Evolutionary conservation across 2,888 invertebrate species (phyloP).

Genomic region (Chrysodeixis includens): DNA sequence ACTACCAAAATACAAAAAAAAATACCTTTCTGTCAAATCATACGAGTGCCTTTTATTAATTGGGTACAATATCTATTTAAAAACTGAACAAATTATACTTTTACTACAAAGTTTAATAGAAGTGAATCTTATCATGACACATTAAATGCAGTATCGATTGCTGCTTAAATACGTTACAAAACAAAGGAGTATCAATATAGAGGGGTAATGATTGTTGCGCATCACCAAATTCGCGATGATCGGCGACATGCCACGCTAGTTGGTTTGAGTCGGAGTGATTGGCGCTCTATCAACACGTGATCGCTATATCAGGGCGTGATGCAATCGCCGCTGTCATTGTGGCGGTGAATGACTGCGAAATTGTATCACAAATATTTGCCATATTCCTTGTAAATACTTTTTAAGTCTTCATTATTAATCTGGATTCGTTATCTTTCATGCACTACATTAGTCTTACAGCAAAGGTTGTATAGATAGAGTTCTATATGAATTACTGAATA

Average conservation of each 20-base stretch:
- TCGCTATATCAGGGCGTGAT: slow-evolving; percentile 76
- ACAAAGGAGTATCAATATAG: slow-evolving; percentile 8
- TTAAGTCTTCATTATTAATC: slow-evolving; percentile 12
- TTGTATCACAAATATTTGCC: slow-evolving; percentile 63
- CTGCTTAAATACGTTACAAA: slow-evolving; percentile 15
- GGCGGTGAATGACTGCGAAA: slow-evolving; percentile 72
- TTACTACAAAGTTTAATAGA: not conserved
- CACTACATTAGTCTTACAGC: not conserved
- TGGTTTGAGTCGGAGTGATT: slow-evolving; percentile 53
- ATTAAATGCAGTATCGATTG: slow-evolving; percentile 23
- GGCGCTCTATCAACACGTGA: slow-evolving; percentile 57
- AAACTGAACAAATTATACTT: no score
- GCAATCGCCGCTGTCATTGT: slow-evolving; percentile 66
- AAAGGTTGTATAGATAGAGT: no score
- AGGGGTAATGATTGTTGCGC: slow-evolving; percentile 33
- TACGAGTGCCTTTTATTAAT: no score
- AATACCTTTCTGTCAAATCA: no score
- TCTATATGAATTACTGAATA: no score
- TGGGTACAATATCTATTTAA: no score
- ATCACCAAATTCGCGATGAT: slow-evolving; percentile 26
- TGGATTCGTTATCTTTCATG: not conserved
- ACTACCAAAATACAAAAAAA: no score
- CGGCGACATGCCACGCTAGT: slow-evolving; percentile 39
- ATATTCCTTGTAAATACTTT: slow-evolving; percentile 23
- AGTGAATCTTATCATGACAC: not conserved